Base-by-base conservation (phyloP, 2,797 vertebrate species). In the Dryobates pubescens region DNA sequence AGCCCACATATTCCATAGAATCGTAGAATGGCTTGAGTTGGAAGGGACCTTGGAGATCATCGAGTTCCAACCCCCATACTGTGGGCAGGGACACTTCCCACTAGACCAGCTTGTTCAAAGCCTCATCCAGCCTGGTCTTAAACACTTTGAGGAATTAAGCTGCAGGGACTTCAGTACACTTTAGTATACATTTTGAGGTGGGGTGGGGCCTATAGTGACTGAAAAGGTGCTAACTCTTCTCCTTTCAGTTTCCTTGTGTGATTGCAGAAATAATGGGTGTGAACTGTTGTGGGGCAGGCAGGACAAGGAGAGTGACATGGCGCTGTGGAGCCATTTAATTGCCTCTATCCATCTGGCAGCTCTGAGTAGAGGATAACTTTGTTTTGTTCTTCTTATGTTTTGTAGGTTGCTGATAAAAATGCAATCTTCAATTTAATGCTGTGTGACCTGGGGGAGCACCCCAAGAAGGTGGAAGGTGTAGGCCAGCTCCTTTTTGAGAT, bases 401-500 rank as follows among this genome's bases (percentile, higher is more conserved):
- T 96, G 30, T 95, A 99, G 99, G 98, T 98, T 92, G 97, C 98
- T 71, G 98, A 99, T 96, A 97, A 99, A 64, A 98, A 98, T 10
- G 90, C 67, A 16, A 96, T 99, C 94, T 98, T 99, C 91, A 98
- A 97, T 74, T 97, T 98, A 73, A 98, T 99, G 97, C 98, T 99
- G 74, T 36, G 88, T 79, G 98, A 99, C 92, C 97, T 99, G 89
- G 95, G 96, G 67, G 93, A 98, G 68, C 97, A 99, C 87, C 98
- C 98, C 0, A 96, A 98, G 93, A 99, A 99, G 83, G 98, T 97
- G 8, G 98, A 98, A 95, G 99, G 99, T 86, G 97, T 98, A 5
- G 99, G 99, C 63, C 98, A 98, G 89, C 98, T 99, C 80, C 97
- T 99, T 76, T 99, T 99, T 90, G 98, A 99, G 96, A 99, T 99